Evolutionary conservation across 2,797 vertebrate genomes (phyloP), one percentile per base, ranked within the genome.

Genomic region (Orientallactaga sibirica): DNA sequence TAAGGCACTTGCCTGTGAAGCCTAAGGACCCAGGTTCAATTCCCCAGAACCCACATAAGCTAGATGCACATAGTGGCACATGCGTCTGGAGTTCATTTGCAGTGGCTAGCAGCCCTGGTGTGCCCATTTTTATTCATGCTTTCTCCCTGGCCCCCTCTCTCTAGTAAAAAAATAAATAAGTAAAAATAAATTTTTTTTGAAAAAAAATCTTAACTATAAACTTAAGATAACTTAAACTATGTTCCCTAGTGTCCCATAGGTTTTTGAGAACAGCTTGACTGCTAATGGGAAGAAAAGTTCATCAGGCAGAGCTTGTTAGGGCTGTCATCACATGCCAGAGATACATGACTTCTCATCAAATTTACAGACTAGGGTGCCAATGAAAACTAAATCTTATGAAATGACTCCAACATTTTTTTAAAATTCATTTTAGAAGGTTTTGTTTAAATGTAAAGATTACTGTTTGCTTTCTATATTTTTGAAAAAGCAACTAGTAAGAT

Each of bases 361-460:
- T 70, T 71, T 79, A 75, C 64, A 41, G 1, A 62, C 7, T 48
- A 58, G n/a, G 37, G 19, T 62, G 64, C 33, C 76, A 75, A 25
- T n/a, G 58, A 67, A 86, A 87, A 33, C 6, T 52, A 11, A 18
- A 67, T 70, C 84, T 86, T 76, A 82, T 48, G 81, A 90, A 91
- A 87, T 61, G 18, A 14, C 66, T 73, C 64, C 82, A 25, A 68
- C 81, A 41, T 29, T 81, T 15, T 37, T 68, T 68, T 68, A 1
- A 11, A 86, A n/a, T 43, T 16, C 74, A 41, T 75, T 75, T 62
- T 88, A 19, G 41, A 61, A 29, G 41, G 41, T 83, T 85, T 74
- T 82, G 37, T 68, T 94, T 88, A 86, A 81, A 29, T 4, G 15
- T 82, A 87, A 82, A 91, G 52, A 87, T 11, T 70, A 43, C 27